These are phyloP conservation scores for Alexandromys fortis DNA, from an alignment of 2,113 vertebrate species.

Conservation along the genomic window DNA sequence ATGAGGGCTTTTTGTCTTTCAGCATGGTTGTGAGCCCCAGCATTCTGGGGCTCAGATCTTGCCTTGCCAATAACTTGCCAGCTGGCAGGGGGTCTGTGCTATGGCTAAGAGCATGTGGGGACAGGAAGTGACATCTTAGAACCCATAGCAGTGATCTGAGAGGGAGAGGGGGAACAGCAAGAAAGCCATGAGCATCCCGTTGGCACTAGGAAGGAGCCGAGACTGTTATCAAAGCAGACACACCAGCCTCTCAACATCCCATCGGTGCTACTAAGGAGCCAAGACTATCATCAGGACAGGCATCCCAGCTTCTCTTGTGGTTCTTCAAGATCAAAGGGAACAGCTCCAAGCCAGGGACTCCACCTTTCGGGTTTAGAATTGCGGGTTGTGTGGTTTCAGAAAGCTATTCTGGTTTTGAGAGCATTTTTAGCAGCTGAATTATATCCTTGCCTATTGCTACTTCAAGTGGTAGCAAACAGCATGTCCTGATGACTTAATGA, in stretches of 20 bases:
- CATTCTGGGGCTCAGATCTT: neutral
- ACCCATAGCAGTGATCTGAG: neutral
- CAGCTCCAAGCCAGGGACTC: neutral
- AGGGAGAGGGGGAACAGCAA: neutral
- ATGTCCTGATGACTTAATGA: neutral
- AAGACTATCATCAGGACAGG: neutral
- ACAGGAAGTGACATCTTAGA: neutral
- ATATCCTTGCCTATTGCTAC: neutral
- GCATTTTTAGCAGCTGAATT: slow-evolving; percentile 45
- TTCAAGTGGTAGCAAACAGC: slow-evolving; percentile 6
- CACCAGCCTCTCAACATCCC: no score
- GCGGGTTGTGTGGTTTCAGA: neutral
- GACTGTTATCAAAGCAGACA: neutral
- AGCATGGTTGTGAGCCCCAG: neutral
- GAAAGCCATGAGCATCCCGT: neutral
- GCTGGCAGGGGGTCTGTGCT: neutral
- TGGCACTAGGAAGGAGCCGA: neutral
- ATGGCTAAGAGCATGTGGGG: neutral
- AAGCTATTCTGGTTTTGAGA: slow-evolving; percentile 34
- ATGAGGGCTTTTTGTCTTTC: neutral
- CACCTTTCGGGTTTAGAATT: neutral
- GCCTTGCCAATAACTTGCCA: neutral
- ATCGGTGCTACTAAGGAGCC: neutral
- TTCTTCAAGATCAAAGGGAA: neutral
- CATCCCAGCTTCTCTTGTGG: neutral